Evolutionary conservation across 2,797 vertebrate species (phyloP).

Genomic region (Sebastes nivosus): DNA sequence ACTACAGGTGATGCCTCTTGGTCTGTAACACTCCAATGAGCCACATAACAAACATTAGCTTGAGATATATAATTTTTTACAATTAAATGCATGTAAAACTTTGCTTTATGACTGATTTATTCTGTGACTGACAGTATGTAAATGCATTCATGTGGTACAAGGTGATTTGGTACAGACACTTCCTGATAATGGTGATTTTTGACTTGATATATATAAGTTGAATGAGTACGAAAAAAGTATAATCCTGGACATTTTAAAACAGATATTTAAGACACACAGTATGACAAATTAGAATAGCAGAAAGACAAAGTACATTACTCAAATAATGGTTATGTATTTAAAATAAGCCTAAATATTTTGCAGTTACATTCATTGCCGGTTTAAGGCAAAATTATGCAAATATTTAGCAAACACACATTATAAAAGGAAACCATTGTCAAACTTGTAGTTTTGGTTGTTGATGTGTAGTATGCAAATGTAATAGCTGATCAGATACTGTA

Average conservation of each 20-base stretch:
- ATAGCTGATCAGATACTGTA: not conserved
- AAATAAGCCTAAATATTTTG: not conserved
- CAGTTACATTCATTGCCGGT: slow-evolving; percentile 1
- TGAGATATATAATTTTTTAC: not conserved
- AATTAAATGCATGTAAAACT: not conserved
- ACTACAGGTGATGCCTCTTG: slow-evolving; percentile 64
- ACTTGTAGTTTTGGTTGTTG: not conserved
- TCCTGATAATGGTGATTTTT: slow-evolving; percentile 4
- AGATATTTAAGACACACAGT: slow-evolving; percentile 1
- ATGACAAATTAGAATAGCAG: not conserved
- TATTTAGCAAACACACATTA: not conserved
- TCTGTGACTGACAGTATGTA: not conserved
- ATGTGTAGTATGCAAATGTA: not conserved
- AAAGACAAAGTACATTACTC: not conserved
- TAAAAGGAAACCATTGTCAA: not conserved
- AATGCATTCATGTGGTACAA: slow-evolving; percentile 23
- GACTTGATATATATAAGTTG: not conserved
- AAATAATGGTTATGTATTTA: not conserved
- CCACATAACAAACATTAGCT: not conserved
- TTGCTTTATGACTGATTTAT: slow-evolving; percentile 29
- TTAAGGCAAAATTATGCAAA: not conserved
- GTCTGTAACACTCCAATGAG: not conserved
- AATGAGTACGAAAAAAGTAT: slow-evolving; percentile 1
- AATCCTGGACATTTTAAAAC: not conserved
- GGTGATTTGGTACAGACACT: slow-evolving; percentile 9